These are phyloP conservation scores for Dissostichus mawsoni DNA, from an alignment of 2,113 vertebrate species.

Conservation along the genomic window DNA sequence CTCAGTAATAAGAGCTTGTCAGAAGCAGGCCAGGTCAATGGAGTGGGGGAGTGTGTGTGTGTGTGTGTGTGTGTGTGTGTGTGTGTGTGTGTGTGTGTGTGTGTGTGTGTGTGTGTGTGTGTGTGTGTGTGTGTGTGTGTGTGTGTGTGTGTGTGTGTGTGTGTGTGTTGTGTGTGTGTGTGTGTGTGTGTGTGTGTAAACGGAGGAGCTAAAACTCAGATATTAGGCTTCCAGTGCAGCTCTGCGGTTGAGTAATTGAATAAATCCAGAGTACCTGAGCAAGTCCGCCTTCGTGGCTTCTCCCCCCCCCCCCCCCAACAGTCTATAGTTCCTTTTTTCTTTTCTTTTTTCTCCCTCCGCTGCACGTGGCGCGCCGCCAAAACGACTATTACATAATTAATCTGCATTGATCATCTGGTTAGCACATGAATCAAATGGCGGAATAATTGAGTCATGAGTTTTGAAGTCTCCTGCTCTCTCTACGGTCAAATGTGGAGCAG, in stretches of 20 bases:
- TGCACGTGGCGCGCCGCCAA: slow-evolving; percentile 89
- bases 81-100: too few species aligned
- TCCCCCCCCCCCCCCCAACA: slow-evolving; percentile 28
- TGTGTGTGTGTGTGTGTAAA: slow-evolving; percentile 30
- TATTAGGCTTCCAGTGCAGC: slow-evolving; percentile 73
- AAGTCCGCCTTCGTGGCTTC: slow-evolving; percentile 50
- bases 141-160: too few species aligned
- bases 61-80: neutral
- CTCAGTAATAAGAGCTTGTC: slow-evolving; percentile 82
- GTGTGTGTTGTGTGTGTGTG: too few species aligned
- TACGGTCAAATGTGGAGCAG: slow-evolving; percentile 6
- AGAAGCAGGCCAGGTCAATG: slow-evolving; percentile 67
- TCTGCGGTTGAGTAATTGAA: slow-evolving; percentile 80
- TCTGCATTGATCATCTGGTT: slow-evolving; percentile 92
- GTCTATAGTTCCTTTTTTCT: slow-evolving; percentile 23
- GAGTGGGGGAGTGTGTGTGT: slow-evolving; percentile 43
- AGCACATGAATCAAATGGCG: slow-evolving; percentile 89
- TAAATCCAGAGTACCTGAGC: slow-evolving; percentile 78
- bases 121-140: too few species aligned
- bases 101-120: too few species aligned
- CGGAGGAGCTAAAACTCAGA: slow-evolving; percentile 67
- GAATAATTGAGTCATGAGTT: slow-evolving; percentile 90
- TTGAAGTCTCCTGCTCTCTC: slow-evolving; percentile 39
- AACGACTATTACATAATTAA: slow-evolving; percentile 93
- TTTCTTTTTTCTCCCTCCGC: slow-evolving; percentile 67